A percentile compares a stretch with the other conserved stretches of the same genome.
These are phyloP conservation scores for Agrotis exclamationis DNA, from an alignment of 2,888 invertebrate genomes.

Conservation along the genomic window DNA sequence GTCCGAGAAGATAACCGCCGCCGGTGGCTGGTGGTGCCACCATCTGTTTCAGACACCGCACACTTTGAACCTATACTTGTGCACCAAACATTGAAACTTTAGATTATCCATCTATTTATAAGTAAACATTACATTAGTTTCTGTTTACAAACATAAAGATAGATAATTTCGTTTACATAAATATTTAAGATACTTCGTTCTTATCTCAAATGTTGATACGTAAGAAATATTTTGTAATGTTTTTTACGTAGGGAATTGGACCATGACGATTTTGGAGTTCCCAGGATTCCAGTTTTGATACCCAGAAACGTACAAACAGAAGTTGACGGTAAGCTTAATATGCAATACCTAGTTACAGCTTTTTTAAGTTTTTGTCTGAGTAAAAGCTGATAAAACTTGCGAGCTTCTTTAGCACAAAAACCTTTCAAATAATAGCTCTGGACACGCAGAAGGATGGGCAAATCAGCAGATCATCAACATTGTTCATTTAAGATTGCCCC, in stretches of 20 bases:
- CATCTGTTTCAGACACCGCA: constrained; percentile 74
- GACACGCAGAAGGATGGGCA: too few species aligned
- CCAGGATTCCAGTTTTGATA: background rate
- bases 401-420: too few species aligned
- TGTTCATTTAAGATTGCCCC: too few species aligned
- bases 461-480: background rate
- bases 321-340: too few species aligned
- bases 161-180: constrained; percentile 7
- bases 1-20: constrained; percentile 72
- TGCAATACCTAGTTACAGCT: too few species aligned
- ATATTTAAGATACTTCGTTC: constrained; percentile 7
- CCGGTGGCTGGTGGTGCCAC: constrained; percentile 83
- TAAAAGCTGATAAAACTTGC: too few species aligned
- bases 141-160: constrained; percentile 19
- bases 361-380: too few species aligned
- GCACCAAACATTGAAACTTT: constrained; percentile 17
- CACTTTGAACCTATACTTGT: constrained; percentile 60
- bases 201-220: background rate
- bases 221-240: background rate
- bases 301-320: background rate
- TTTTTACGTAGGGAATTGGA: background rate
- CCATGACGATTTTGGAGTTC: background rate
- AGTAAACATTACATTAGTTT: constrained; percentile 9
- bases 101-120: constrained; percentile 41
- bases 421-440: too few species aligned